Base-by-base conservation (phyloP, 2,113 vertebrate genomes). In the Anhinga anhinga region DNA sequence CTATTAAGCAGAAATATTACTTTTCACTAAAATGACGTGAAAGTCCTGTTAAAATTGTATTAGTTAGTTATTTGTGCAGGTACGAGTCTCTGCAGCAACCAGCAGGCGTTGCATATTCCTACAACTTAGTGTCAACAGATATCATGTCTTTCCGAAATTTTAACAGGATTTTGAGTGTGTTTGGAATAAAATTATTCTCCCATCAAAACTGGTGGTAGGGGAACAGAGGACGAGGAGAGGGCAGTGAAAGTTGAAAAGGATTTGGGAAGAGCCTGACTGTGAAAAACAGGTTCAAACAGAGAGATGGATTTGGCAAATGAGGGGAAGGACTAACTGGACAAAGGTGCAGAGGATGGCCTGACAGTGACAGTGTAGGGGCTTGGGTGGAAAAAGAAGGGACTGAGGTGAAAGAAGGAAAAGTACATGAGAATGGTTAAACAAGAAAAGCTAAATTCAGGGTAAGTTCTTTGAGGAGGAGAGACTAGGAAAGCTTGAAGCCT, bases 391-490 rank as follows among this genome's bases (percentile, higher is more conserved):
- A 79, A 74, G 34, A 34, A 72, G 29, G 8, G 29, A 13, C 2
- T 49, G 52, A 53, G 34, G 10, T 47, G 56, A 85, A 93, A 40
- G 45, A 81, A 82, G 56, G 7, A 80, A 67, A 72, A 44, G 25
- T 27, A 21, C 3, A 2, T 16, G 13, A 13, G 40, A 71, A n/a
- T 0, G 2, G 7, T 16, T 69, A 52, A 13, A 4, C 36, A 42
- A 45, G 72, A 44, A 29, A 29, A 13, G 3, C 10, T 70, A 22
- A 67, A 58, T 58, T 66, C 47, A 19, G 19, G 29, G 5, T 34
- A 52, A 52, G 4, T 5, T 67, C 18, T 32, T 73, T n/a, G 18
- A 66, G 42, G 30, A 47, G 15, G 11, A 77, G 47, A 72, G 42
- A 14, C 42, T 49, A 56, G 32, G 23, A 84, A 70, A n/a, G 27